Evolutionary conservation across 2,797 vertebrate species (phyloP).

Genomic region (Clarias fuscus): DNA sequence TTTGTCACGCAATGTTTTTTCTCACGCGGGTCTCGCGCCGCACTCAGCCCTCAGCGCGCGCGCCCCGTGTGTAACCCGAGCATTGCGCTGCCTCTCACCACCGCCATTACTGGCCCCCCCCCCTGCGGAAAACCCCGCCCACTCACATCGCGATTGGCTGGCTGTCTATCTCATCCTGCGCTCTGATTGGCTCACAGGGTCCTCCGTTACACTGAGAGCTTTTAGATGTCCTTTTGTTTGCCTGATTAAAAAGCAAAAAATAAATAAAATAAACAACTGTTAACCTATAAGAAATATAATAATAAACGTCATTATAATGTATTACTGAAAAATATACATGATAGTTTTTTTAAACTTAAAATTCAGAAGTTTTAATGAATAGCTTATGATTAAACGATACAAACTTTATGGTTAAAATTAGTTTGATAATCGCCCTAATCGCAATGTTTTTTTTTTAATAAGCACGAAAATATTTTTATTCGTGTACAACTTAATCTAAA

Average conservation of each 20-base stretch:
- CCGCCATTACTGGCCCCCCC: constrained; percentile 17
- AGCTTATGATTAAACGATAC: too few species aligned
- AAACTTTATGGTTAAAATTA: too few species aligned
- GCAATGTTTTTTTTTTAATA: too few species aligned
- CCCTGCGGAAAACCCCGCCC: background rate
- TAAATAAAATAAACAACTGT: background rate
- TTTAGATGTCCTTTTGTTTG: background rate
- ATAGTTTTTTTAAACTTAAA: too few species aligned
- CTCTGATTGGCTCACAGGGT: background rate
- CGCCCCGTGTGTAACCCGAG: constrained; percentile 26
- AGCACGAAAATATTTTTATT: too few species aligned
- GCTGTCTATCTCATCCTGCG: too few species aligned
- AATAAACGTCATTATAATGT: background rate
- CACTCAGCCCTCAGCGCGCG: background rate
- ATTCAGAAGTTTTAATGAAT: too few species aligned
- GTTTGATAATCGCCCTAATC: too few species aligned
- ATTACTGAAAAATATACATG: background rate
- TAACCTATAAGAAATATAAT: background rate
- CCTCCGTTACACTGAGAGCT: background rate
- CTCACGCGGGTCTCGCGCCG: background rate
- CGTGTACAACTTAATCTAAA: too few species aligned
- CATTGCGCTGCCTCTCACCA: constrained; percentile 20
- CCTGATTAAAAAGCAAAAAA: background rate
- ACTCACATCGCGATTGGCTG: background rate
- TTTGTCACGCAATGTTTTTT: background rate